Evolutionary conservation across 53 echinoderm and acorn worm species (phyloP), one percentile per base, ranked within the genome.

Genomic region (Luidia sarsii): DNA sequence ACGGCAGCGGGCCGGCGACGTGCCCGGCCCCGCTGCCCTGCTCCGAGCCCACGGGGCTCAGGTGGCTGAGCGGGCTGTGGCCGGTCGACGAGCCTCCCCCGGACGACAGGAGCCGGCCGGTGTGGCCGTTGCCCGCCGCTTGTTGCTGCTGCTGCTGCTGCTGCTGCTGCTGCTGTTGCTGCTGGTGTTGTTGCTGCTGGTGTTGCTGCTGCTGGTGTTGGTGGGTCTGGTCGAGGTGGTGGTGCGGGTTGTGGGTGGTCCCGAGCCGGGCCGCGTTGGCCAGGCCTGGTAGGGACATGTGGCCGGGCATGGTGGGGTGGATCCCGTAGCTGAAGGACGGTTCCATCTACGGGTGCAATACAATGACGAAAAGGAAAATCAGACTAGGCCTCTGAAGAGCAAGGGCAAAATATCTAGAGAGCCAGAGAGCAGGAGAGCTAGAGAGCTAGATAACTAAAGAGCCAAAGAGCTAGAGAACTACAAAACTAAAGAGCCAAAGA

Each of bases 221-320:
- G 39, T 72, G 64, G 15, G 57, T 50, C 37, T 20, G 21, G 39
- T 65, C 64, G 46, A 65, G 62, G 77, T 59, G 55, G 32, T 46
- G 65, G 41, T 85, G 92, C 54, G 71, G 82, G 65, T 80, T 86
- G 70, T 81, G 88, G 33, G 84, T 50, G 61, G 86, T 82, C 20
- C 59, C 29, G 8, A 93, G 46, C 39, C 67, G 70, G 0, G 87
- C 82, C 15, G 87, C 65, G 64, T 67, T 66, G 14, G 70, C 25
- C 24, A 91, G 82, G 28, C 91, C 38, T 6, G 71, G 33, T 29
- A 54, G 80, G 55, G 64, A 45, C 24, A 59, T 65, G 57, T 50
- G 77, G n/a, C 29, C 21, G 9, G 54, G 52, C 50, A 66, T 20
- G 64, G 77, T 33, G 4, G 46, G 67, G 45, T 79, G 65, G 67